Percentiles rank a stretch among this genome's conserved stretches.
Evolutionary conservation across 2,797 vertebrate species (phyloP).

Genomic region (Acanthis flammea): DNA sequence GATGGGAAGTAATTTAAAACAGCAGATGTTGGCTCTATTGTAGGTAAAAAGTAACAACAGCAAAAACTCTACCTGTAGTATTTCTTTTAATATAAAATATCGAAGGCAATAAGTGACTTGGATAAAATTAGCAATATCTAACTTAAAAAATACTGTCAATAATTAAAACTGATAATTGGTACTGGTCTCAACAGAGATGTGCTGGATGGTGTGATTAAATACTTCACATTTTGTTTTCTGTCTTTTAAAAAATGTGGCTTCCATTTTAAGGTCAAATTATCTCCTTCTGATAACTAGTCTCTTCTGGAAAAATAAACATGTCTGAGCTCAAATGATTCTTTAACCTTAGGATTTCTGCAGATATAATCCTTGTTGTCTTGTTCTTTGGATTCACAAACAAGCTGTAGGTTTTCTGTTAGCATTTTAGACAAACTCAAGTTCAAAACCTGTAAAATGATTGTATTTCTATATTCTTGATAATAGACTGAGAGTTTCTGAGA

Average conservation of each 20-base stretch:
- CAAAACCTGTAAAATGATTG: not conserved
- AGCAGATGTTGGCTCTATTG: not conserved
- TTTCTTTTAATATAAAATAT: not conserved
- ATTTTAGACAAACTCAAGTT: not conserved
- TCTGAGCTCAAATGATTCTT: conserved; percentile 32
- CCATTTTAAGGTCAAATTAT: conserved; percentile 38
- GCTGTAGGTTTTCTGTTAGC: not conserved
- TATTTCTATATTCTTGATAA: not conserved
- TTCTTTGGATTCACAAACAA: conserved; percentile 1
- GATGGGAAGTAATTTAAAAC: not conserved
- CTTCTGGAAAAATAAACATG: conserved; percentile 44
- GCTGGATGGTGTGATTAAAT: not conserved
- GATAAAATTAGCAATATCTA: not conserved
- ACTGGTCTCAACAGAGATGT: not conserved
- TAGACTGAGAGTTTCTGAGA: not conserved
- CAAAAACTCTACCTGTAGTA: not conserved
- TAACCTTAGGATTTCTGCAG: conserved; percentile 12
- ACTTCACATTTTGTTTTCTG: conserved; percentile 19
- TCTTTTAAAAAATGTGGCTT: not conserved
- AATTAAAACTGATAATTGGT: not conserved
- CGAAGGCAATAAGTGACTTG: not conserved
- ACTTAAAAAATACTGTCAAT: not conserved
- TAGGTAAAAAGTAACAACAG: not conserved
- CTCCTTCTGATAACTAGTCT: conserved; percentile 44
- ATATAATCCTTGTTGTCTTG: not conserved